Evolutionary conservation across 2,888 invertebrate genomes (phyloP), one percentile per base, ranked within the genome.

Genomic region (Lithosia quadra): DNA sequence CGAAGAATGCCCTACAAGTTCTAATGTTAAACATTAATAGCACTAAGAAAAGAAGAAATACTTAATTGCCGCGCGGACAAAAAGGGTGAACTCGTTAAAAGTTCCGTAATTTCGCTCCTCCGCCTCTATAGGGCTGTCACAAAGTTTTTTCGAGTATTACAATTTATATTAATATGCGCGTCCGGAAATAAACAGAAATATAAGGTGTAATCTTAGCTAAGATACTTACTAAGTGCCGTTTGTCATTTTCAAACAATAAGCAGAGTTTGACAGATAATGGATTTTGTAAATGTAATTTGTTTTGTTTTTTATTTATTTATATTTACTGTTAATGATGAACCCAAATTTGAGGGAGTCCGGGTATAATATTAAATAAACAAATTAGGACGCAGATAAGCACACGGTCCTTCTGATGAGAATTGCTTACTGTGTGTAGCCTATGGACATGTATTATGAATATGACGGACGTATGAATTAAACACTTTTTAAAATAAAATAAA

Each of bases 1-100:
- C n/a, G n/a, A n/a, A n/a, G 28, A 5, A 11, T 57, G 63, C 65
- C 63, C 71, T 72, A 68, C 71, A 73, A 72, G 65, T 68, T 65
- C 67, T 69, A 43, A 75, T 76, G 77, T 86, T 76, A 82, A 80
- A 85, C 77, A 79, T 84, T 84, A 85, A 85, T 77, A 77, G 75
- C 75, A 77, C 68, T 78, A 78, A 83, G 85, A 83, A 87, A 87
- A 87, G 86, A 86, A 87, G 85, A 85, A 86, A 82, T 87, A n/a
- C n/a, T n/a, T n/a, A 86, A 87, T 87, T 84, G 84, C 80, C 73
- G 61, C 61, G 63, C 74, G 70, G 75, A 79, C n/a, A 81, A 82
- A 85, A 85, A 79, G 82, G 84, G 80, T 69, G 75, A 85, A 84
- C 84, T 87, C 84, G 83, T 87, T 87, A 86, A 80, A 83, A 86